Evolutionary conservation across 2,888 invertebrate genomes (phyloP), one percentile per base, ranked within the genome.

Genomic region (Papilio protenor): DNA sequence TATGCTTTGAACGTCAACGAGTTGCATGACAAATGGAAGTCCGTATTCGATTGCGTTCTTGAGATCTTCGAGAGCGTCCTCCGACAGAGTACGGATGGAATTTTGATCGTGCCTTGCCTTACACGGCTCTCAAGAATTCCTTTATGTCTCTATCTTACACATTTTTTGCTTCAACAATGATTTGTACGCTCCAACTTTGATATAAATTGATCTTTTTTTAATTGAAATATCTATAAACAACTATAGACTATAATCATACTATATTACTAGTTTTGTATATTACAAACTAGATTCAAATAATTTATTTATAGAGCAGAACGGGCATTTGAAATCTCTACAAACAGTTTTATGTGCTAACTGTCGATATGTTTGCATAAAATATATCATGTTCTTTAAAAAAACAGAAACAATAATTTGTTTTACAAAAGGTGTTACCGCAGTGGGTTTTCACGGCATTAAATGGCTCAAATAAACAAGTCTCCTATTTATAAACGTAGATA

Each of bases 61-160:
- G 69, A 77, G 73, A 77, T 73, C 55, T n/a, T 69, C 49, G 66
- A 21, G 73, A 73, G 57, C 57, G 27, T 64, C 40, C 52, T 49
- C 23, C 47, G 73, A 69, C 69, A 12, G 47, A 69, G 55, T 73
- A 69, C 40, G 55, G 66, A 77, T 73, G 57, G 73, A 77, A 64
- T 73, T 77, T 55, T 69, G 73, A 73, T 77, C 77, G 77, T 57
- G 64, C 77, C 27, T 69, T n/a, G 66, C 77, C 77, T 77, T 77
- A 47, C 66, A 73, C 57, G 73, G 77, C 18, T 16, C 73, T 77
- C 55, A 27, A 69, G 73, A 72, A 64, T 23, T 45, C 5, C 16
- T 45, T 64, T 40, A 55, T 52, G 64, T 64, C 52, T 77, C 40
- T 55, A 73, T 72, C 33, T 49, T 59, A 59, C 11, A 61, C n/a